Base-by-base conservation (phyloP, 2,113 vertebrate species). In the Plotosus lineatus region DNA sequence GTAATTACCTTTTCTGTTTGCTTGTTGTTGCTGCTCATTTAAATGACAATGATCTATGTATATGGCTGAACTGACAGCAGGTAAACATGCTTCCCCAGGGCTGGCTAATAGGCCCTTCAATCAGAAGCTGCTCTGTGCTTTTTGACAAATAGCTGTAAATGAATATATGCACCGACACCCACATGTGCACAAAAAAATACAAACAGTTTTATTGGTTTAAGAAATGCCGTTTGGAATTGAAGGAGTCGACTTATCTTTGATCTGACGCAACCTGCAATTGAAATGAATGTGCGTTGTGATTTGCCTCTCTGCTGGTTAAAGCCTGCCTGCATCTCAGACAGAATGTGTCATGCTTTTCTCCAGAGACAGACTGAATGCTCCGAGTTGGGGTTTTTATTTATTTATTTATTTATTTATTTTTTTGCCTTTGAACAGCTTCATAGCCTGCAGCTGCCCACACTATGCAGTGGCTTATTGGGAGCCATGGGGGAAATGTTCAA, bases 1-100 rank as follows among this genome's bases (percentile, higher is more conserved):
- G 85, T 86, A 86, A 85, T 88, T 87, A 87, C 83, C 63, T 85
- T 86, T 84, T 86, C 74, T 85, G 74, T 87, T 84, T 88, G 87
- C 82, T 88, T 84, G 82, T 85, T 85, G 84, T 83, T 85, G 84
- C 81, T 76, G 79, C 78, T 87, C 82, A 85, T 87, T 89, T 89
- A 85, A 86, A 87, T 86, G 83, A 85, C 81, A 85, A 73, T 87
- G 84, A 88, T 88, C 81, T 86, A 84, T 86, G 84, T 83, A 76
- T 80, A 79, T 81, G 50, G 61, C 75, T 50, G 61, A 74, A 66
- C 83, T 86, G 86, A 87, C 82, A 86, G 86, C 81, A 86, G 86
- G 86, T 83, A 86, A 87, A 88, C 81, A 84, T 68, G 84, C 82
- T 77, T 87, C 84, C 76, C 76, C 75, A 53, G 69, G 63, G 84